These are phyloP conservation scores for Semotilus atromaculatus DNA, from an alignment of 2,797 vertebrate species.

Conservation along the genomic window DNA sequence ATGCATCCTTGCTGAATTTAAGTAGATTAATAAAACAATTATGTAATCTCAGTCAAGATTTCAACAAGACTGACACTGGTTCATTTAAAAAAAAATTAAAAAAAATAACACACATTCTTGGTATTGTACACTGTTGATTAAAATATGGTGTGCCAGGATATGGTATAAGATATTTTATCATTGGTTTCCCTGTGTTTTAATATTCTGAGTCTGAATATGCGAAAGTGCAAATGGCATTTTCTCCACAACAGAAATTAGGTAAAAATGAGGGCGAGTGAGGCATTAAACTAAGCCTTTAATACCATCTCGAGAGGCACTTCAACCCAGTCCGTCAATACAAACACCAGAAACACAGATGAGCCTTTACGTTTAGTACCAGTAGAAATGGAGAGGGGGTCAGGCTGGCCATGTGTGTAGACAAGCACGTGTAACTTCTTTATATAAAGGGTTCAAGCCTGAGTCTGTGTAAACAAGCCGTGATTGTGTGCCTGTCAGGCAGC, in stretches of 20 bases:
- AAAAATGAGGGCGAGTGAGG: not conserved
- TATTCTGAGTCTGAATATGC: not conserved
- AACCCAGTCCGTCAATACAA: not conserved
- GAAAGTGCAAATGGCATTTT: not conserved
- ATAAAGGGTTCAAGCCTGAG: not conserved
- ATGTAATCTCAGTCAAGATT: too few species aligned
- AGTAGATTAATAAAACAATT: too few species aligned
- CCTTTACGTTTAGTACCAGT: not conserved
- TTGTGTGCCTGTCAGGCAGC: constrained; percentile 26
- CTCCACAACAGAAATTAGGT: not conserved
- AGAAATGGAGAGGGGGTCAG: not conserved
- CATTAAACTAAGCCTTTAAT: constrained; percentile 18
- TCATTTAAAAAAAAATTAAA: too few species aligned
- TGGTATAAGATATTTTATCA: not conserved
- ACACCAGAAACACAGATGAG: not conserved
- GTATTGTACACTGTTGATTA: not conserved
- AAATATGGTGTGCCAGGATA: not conserved
- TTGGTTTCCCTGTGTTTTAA: too few species aligned
- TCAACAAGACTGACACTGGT: too few species aligned
- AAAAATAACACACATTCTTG: not conserved
- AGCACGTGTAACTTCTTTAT: not conserved
- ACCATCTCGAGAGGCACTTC: not conserved
- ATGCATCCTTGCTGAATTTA: too few species aligned
- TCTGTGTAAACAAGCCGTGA: constrained; percentile 32
- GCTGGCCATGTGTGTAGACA: not conserved